Evolutionary conservation across 2,113 vertebrate genomes (phyloP), one percentile per base, ranked within the genome.

Genomic region (Nannobrachium achirus): DNA sequence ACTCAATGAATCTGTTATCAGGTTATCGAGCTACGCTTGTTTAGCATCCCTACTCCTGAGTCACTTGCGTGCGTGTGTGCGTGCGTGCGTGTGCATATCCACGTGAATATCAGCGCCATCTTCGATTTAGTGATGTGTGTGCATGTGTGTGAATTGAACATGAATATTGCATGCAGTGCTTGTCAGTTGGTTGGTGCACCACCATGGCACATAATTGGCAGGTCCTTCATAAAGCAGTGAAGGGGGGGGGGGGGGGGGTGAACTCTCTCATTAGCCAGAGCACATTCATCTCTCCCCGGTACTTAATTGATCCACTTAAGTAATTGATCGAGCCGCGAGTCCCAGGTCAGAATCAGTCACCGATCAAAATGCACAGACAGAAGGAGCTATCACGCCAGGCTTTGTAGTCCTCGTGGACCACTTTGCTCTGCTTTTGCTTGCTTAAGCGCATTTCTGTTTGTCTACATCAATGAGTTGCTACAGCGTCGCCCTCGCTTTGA

Each of bases 401-500:
- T 11, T 5, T 8, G 58, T 75, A 40, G 62, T 78, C 87, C 77
- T 39, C 1, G 6, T 59, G 81, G 79, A 73, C 41, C 84, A 67
- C 81, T 84, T 78, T 83, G 81, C 82, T 75, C 44, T 81, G 63
- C 63, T 83, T 70, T 25, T 20, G 82, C 82, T 66, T 67, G 70
- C 66, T 80, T 49, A 72, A 66, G 51, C 79, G 62, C 20, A 18
- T 80, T 85, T 80, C 73, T 63, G 78, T 68, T 69, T 55, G 20
- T 25, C 20, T 25, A 25, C 38, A 19, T n/a, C n/a, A n/a, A n/a
- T n/a, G n/a, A n/a, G n/a, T n/a, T n/a, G n/a, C n/a, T n/a, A n/a
- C n/a, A n/a, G n/a, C n/a, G n/a, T n/a, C 74, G 69, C 62, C 69
- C 61, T 53, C 74, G 71, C 86, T 87, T 88, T 87, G 87, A 89